Conservation (phyloP, 1,140 invertebrate genomes). For the Caenorhabditis latens region DNA sequence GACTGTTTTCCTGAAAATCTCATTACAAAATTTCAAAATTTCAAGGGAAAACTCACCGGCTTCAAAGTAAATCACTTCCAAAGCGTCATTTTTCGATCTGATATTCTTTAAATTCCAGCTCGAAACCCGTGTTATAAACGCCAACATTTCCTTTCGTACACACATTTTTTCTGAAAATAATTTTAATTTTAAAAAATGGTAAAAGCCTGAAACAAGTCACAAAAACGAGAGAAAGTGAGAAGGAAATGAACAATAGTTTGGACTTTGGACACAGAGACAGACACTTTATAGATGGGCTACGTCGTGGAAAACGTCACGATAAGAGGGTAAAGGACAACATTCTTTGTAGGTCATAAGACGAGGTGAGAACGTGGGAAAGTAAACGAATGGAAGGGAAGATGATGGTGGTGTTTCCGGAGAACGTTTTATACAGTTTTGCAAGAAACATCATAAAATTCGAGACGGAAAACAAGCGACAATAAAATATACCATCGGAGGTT, state of each 20-base stretch:
- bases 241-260: background rate
- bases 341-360: background rate
- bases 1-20: slow-evolving; percentile 41
- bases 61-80: background rate
- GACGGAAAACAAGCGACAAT: no score
- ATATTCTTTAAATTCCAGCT: slow-evolving; percentile 31
- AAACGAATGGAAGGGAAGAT: background rate
- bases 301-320: background rate
- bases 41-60: background rate
- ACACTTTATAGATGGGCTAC: background rate
- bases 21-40: background rate
- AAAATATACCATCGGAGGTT: no score
- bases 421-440: no score
- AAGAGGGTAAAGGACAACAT: slow-evolving; percentile 7
- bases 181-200: background rate
- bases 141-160: background rate
- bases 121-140: background rate
- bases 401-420: background rate
- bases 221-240: background rate
- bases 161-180: background rate
- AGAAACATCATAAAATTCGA: no score
- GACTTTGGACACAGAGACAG: background rate
- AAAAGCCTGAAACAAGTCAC: background rate
- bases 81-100: slow-evolving; percentile 5
- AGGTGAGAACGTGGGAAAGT: background rate